Base-by-base conservation (phyloP, 1,140 invertebrate species). In the Musca domestica region DNA sequence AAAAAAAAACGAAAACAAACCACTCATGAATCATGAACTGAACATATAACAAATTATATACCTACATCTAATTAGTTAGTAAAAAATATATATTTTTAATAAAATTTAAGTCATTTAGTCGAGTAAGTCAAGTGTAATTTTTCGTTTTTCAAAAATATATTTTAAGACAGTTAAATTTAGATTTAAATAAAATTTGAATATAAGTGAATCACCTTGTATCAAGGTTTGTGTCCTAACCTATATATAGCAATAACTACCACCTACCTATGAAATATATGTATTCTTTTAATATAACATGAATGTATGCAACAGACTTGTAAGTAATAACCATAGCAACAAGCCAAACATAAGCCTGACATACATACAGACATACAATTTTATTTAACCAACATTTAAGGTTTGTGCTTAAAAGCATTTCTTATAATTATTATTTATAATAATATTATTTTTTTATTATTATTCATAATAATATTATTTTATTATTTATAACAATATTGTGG, bases 131-230 rank as follows among this genome's bases (percentile, higher is more conserved):
- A 63, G 17, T 17, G 15, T 41, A 41, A 7, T 41, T 41, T 41
- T 7, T 41, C 12, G 4, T 41, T 9, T n/a, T n/a, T n/a, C n/a
- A n/a, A n/a, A 9, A 41, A 41, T 41, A 41, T 41, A 9, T 2
- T 41, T 41, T 41, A 41, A 41, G 34, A 12, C 27, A 3, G 27
- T 30, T 30, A 30, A 30, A 30, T 30, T 41, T 10, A 41, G n/a
- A n/a, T n/a, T n/a, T n/a, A 41, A 41, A 41, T 12, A 41, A 41
- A n/a, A n/a, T n/a, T 41, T 41, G 34, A 5, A 41, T 41, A 41
- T 41, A 41, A 41, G 34, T 69, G 30, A 52, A 74, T 72, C 72
- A 69, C 78, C 78, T 81, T 81, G 78, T 80, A 81, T 81, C 78
- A 81, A 81, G 78, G 78, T 68, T 71, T 70, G 67, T 69, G 72